These are phyloP conservation scores for Drosophila multiciliata DNA, from an alignment of 2,888 invertebrate genomes.

Conservation along the genomic window DNA sequence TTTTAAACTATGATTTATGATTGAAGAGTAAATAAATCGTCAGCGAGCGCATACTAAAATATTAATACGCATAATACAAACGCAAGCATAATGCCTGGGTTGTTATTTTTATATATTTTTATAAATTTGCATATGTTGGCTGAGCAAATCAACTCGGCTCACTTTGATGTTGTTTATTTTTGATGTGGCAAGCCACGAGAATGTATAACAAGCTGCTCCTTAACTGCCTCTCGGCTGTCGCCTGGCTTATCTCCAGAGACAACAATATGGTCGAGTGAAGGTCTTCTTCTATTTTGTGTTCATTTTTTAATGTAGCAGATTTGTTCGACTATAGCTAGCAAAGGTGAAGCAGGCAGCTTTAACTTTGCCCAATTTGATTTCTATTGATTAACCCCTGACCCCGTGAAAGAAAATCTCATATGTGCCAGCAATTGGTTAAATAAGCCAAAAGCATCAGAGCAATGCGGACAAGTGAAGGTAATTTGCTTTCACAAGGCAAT, in stretches of 20 bases:
- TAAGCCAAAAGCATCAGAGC: constrained; percentile 36
- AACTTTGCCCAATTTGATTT: constrained; percentile 51
- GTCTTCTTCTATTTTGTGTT: background rate
- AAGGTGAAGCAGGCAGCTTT: constrained; percentile 27
- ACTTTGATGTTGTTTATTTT: constrained; percentile 61
- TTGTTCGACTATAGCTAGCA: constrained; percentile 34
- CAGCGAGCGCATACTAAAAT: constrained; percentile 12
- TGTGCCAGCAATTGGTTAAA: constrained; percentile 20
- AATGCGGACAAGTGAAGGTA: constrained; percentile 69
- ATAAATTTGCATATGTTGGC: constrained; percentile 59
- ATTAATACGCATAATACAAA: constrained; percentile 18
- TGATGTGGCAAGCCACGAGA: constrained; percentile 48
- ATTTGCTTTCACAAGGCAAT: constrained; percentile 59
- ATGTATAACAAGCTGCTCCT: constrained; percentile 45
- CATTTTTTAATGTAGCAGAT: constrained; percentile 41
- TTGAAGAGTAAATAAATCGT: constrained; percentile 6
- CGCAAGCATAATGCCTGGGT: background rate
- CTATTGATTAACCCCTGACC: constrained; percentile 64
- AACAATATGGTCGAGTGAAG: constrained; percentile 12
- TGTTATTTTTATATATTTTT: background rate
- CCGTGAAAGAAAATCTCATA: constrained; percentile 35
- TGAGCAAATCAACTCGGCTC: constrained; percentile 43
- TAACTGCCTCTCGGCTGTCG: constrained; percentile 8
- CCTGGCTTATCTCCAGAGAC: constrained; percentile 36
- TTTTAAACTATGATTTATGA: constrained; percentile 59